Evolutionary conservation across 2,888 invertebrate species (phyloP), one percentile per base, ranked within the genome.

Genomic region (Thumatha senex): DNA sequence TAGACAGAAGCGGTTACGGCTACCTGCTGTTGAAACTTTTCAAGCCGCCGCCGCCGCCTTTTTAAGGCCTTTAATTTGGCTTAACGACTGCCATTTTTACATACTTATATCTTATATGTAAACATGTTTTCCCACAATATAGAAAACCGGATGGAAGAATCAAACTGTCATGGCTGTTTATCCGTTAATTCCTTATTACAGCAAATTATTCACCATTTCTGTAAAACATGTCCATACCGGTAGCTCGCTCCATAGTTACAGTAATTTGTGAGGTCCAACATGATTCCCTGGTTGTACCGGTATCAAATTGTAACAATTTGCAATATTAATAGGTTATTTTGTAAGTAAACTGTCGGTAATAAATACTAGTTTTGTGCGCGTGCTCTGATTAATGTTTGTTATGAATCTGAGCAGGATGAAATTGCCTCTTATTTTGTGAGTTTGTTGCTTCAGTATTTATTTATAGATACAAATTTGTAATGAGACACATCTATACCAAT

Each of bases 261-360:
- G 35, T 39, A 42, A 67, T 61, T 63, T 64, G 49, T 55, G 55
- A 54, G 42, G 39, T 51, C 24, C 40, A 24, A 47, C 52, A 43
- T 54, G 40, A 60, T 50, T 55, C 54, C 54, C 61, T 33, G 41
- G 43, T 43, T 45, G 48, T 30, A 45, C 47, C 44, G 44, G 69
- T 80, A 78, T 78, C 80, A 85, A 87, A 86, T 87, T 67, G 84
- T 82, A 79, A 81, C 81, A 76, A 84, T 86, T 86, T 82, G 75
- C 76, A 80, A 80, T 82, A 86, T 85, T 85, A 86, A 88, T 87
- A 77, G 84, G 75, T 80, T 78, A 82, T 84, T 85, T 84, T 83
- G 81, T 81, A 70, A 67, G 68, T 71, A 74, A 82, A 81, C 70
- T 72, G 75, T 72, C 54, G 48, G 67, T 74, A 74, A 84, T 84